A percentile compares a stretch with the other conserved stretches of the same genome.
These are phyloP conservation scores for Miichthys miiuy DNA, from an alignment of 2,797 vertebrate species.

Conservation along the genomic window DNA sequence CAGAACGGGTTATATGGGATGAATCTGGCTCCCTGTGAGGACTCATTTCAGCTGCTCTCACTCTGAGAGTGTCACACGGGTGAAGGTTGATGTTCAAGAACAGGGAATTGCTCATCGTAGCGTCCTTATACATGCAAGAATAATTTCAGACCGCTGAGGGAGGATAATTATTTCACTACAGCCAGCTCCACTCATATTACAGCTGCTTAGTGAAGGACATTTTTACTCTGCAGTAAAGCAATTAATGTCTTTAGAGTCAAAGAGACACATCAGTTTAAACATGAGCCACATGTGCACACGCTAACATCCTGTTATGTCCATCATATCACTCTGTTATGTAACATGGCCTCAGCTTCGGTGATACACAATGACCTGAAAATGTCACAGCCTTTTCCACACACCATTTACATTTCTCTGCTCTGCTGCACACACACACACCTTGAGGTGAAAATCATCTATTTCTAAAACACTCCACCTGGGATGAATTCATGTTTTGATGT, in stretches of 20 bases:
- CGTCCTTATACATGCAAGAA: background rate
- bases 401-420: constrained; percentile 49
- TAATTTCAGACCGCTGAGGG: background rate
- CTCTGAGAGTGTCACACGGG: constrained; percentile 12
- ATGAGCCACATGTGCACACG: constrained; percentile 26
- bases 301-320: constrained; percentile 43
- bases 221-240: background rate
- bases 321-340: constrained; percentile 71
- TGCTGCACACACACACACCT: constrained; percentile 25
- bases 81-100: constrained; percentile 28
- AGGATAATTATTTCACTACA: constrained; percentile 13
- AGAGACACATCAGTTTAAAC: constrained; percentile 24
- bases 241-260: constrained; percentile 3
- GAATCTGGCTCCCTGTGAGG: constrained; percentile 42
- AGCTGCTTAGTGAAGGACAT: background rate
- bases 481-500: constrained; percentile 10
- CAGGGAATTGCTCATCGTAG: background rate
- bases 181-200: background rate
- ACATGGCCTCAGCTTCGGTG: constrained; percentile 62
- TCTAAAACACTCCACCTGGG: constrained; percentile 28
- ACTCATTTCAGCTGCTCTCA: constrained; percentile 39
- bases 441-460: constrained; percentile 38
- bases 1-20: constrained; percentile 51
- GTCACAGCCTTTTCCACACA: constrained; percentile 63
- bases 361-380: constrained; percentile 78